A percentile compares a stretch with the other conserved stretches of the same genome.
Conservation (phyloP, 2,113 vertebrate species). For the Galbula dea region DNA sequence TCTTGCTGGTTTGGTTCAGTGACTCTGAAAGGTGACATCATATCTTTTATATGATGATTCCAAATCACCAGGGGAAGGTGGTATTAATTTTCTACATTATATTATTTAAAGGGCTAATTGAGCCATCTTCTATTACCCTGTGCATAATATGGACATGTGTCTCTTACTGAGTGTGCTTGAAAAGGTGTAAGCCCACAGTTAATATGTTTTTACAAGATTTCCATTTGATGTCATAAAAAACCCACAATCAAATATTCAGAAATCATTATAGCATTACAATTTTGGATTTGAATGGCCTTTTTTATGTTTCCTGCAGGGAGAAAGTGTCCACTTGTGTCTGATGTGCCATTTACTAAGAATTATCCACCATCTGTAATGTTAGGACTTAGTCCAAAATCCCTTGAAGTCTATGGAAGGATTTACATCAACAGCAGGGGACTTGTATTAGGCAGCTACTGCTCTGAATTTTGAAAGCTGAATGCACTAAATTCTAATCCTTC, state of each 20-base stretch:
- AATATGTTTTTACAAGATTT: neutral
- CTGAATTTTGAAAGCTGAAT: neutral
- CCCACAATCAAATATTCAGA: neutral
- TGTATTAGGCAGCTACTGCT: neutral
- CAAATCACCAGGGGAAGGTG: neutral
- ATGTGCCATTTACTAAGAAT: slow-evolving; percentile 2
- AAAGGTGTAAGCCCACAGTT: neutral
- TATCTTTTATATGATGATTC: neutral
- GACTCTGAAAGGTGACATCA: neutral
- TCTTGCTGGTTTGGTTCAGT: neutral
- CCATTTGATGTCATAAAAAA: neutral
- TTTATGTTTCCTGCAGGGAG: neutral
- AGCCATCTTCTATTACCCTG: neutral
- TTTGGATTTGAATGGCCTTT: neutral
- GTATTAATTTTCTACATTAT: too few species aligned
- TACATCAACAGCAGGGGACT: neutral
- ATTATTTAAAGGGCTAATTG: neutral
- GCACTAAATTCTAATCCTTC: neutral
- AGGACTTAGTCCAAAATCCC: slow-evolving; percentile 18
- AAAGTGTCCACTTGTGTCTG: neutral
- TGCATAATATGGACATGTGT: neutral
- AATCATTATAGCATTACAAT: neutral
- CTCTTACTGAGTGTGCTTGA: neutral
- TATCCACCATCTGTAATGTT: neutral
- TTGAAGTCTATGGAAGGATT: slow-evolving; percentile 25